These are phyloP conservation scores for Peromyscus leucopus DNA, from an alignment of 2,113 vertebrate genomes.

Conservation along the genomic window DNA sequence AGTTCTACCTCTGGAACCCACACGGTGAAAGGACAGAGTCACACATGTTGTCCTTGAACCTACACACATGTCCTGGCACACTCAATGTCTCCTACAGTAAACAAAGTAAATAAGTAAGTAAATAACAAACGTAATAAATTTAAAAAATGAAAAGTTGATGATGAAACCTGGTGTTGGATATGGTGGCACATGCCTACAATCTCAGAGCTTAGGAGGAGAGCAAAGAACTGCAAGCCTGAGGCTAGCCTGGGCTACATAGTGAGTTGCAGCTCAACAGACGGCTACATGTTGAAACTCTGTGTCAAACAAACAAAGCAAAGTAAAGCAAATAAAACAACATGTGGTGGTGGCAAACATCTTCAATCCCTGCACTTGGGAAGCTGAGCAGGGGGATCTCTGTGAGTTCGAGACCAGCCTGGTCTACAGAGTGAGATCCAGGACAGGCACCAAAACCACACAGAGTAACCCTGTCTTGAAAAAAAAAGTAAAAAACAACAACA, in stretches of 20 bases:
- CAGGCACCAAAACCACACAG: background rate
- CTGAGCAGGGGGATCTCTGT: background rate
- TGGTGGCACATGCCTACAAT: background rate
- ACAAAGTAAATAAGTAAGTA: background rate
- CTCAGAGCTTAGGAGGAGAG: background rate
- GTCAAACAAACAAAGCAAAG: background rate
- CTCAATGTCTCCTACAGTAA: background rate
- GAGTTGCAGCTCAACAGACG: too few relatives aligned
- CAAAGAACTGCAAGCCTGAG: background rate
- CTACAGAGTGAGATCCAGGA: background rate
- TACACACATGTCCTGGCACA: background rate
- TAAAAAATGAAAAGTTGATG: background rate
- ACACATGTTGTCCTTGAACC: too few relatives aligned
- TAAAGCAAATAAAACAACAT: background rate
- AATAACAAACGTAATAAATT: background rate
- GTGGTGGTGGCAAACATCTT: background rate
- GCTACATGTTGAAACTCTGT: too few relatives aligned
- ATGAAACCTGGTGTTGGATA: background rate
- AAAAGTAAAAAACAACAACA: background rate
- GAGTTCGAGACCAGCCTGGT: background rate
- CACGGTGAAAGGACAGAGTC: background rate
- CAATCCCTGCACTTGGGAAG: background rate
- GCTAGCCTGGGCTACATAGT: background rate
- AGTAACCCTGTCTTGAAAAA: background rate
- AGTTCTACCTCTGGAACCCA: background rate